Percentiles rank a stretch among this genome's conserved stretches.
These are phyloP conservation scores for Hylaeus anthracinus DNA, from an alignment of 1,140 invertebrate species.

Conservation along the genomic window DNA sequence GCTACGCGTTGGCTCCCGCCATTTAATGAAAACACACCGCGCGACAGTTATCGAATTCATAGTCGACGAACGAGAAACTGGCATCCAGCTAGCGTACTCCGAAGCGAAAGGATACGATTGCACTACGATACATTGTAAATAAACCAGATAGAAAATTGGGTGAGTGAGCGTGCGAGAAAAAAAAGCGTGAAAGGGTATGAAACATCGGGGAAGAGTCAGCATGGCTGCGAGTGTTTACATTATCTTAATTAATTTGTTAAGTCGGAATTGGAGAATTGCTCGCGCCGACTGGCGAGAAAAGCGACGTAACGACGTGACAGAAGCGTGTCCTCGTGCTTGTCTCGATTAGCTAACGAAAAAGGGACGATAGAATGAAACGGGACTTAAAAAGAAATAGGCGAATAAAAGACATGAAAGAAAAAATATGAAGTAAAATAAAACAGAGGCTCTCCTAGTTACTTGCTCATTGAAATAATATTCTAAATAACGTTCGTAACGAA, in stretches of 20 bases:
- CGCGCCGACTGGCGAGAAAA: slow-evolving; percentile 38
- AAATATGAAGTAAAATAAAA: slow-evolving; percentile 36
- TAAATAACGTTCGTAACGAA: slow-evolving; percentile 69
- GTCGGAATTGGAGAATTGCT: slow-evolving; percentile 42
- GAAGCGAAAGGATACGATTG: slow-evolving; percentile 14
- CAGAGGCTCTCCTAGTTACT: slow-evolving; percentile 64
- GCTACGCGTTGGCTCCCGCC: neutral
- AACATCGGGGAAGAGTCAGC: neutral
- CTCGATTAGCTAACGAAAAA: slow-evolving; percentile 21
- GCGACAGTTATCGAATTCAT: neutral
- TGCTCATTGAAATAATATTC: slow-evolving; percentile 74
- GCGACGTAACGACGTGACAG: slow-evolving; percentile 20
- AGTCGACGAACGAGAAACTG: neutral
- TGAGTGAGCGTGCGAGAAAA: neutral
- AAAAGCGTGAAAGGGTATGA: neutral
- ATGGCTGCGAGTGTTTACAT: slow-evolving; percentile 30
- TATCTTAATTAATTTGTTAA: slow-evolving; percentile 27
- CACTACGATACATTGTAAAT: slow-evolving; percentile 32
- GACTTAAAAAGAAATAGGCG: slow-evolving; percentile 18
- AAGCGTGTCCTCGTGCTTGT: slow-evolving; percentile 30
- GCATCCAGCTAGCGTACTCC: slow-evolving; percentile 23
- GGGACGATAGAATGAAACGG: neutral
- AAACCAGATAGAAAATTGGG: slow-evolving; percentile 34
- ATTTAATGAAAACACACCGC: neutral
- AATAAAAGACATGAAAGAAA: slow-evolving; percentile 12